These are phyloP conservation scores for Rhorus exstirpatorius DNA, from an alignment of 2,888 invertebrate species.

Conservation along the genomic window DNA sequence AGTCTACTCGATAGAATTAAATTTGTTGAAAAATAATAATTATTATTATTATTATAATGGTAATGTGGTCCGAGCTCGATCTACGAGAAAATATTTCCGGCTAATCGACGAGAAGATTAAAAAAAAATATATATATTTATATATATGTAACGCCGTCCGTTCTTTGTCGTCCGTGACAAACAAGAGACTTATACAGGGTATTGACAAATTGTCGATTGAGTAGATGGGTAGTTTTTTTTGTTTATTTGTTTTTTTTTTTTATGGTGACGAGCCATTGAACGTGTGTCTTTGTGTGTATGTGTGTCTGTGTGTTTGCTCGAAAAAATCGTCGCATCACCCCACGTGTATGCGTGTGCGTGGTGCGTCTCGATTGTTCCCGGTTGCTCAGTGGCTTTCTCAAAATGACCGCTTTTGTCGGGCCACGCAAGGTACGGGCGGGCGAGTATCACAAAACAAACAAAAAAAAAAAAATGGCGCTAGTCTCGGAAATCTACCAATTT, in stretches of 20 bases:
- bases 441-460: slow-evolving; percentile 52
- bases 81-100: slow-evolving; percentile 15
- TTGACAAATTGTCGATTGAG: slow-evolving; percentile 63
- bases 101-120: not conserved
- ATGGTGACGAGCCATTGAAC: slow-evolving; percentile 39
- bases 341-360: too few species aligned
- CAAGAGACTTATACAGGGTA: slow-evolving; percentile 80
- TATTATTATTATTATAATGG: not conserved
- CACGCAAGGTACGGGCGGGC: slow-evolving; percentile 82
- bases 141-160: slow-evolving; percentile 61
- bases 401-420: slow-evolving; percentile 84
- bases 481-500: slow-evolving; percentile 42
- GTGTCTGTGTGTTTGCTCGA: slow-evolving; percentile 78
- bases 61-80: slow-evolving; percentile 70
- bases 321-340: slow-evolving; percentile 76
- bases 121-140: too few species aligned
- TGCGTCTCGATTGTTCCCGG: slow-evolving; percentile 80
- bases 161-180: slow-evolving; percentile 55
- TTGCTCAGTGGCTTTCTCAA: slow-evolving; percentile 80
- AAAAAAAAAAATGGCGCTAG: slow-evolving; percentile 46
- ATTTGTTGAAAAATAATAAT: slow-evolving; percentile 72
- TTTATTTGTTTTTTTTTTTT: slow-evolving; percentile 15
- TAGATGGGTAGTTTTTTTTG: not conserved
- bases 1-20: slow-evolving; percentile 72
- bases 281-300: too few species aligned